Conservation (phyloP, 2,113 vertebrate species). For the Corynorhinus townsendii region DNA sequence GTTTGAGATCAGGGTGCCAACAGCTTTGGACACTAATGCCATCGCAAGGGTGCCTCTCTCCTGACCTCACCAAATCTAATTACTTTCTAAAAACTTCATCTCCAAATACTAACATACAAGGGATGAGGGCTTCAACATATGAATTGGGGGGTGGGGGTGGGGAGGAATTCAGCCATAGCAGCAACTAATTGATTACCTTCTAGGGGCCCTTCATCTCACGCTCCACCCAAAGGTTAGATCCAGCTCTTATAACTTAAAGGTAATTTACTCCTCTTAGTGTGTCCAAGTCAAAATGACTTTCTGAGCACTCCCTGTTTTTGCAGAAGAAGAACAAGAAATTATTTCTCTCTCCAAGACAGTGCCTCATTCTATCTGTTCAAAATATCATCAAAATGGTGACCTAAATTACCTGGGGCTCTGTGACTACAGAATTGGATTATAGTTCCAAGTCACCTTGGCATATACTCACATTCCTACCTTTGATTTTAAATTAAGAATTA, state of each 20-base stretch:
- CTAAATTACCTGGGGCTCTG: background rate
- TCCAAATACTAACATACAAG: background rate
- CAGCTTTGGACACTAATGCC: background rate
- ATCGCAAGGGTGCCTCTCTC: rapidly evolving
- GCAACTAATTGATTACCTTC: background rate
- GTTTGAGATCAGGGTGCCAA: background rate
- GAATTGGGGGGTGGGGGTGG: background rate
- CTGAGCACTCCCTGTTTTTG: background rate
- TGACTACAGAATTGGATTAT: background rate
- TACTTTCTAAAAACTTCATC: background rate
- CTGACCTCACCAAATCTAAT: background rate
- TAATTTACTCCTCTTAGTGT: background rate
- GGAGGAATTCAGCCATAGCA: background rate
- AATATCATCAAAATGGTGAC: background rate
- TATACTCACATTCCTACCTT: background rate
- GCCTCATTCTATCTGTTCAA: background rate
- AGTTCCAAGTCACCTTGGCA: background rate
- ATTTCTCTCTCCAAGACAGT: background rate
- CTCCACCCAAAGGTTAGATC: background rate
- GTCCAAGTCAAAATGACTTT: background rate
- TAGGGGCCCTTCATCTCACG: background rate
- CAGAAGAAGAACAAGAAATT: background rate
- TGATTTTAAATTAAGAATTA: slow-evolving; percentile 36
- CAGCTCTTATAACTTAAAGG: background rate
- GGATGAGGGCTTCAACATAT: background rate